These are phyloP conservation scores for Drosophila mercatorum DNA, from an alignment of 2,888 invertebrate species.

Conservation along the genomic window DNA sequence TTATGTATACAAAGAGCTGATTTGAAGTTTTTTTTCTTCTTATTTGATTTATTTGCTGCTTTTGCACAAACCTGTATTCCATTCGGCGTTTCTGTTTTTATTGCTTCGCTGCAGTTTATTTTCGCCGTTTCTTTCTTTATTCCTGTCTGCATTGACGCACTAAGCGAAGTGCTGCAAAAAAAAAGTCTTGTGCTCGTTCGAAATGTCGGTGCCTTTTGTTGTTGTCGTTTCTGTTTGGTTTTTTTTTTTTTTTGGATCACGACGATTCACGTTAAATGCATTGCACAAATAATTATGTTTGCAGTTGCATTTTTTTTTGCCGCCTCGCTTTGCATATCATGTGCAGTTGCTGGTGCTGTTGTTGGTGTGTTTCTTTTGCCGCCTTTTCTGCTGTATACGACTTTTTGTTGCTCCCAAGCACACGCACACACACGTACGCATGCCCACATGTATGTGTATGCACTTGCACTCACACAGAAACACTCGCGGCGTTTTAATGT, in stretches of 20 bases:
- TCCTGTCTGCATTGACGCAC: constrained; percentile 54
- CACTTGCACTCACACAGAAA: constrained; percentile 31
- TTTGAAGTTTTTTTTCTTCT: constrained; percentile 28
- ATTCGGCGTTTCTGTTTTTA: constrained; percentile 43
- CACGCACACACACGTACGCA: constrained; percentile 27
- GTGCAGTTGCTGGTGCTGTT: constrained; percentile 33
- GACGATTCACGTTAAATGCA: constrained; percentile 63
- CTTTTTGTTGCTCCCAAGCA: constrained; percentile 58
- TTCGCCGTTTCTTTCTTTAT: constrained; percentile 53
- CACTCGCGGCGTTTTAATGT: constrained; percentile 47
- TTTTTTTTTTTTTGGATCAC: constrained; percentile 55
- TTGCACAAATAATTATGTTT: constrained; percentile 75
- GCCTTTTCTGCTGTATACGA: constrained; percentile 73
- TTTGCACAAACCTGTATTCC: constrained; percentile 73
- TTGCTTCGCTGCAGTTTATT: constrained; percentile 50
- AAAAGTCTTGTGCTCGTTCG: constrained; percentile 45
- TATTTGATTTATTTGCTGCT: constrained; percentile 45
- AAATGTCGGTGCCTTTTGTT: constrained; percentile 20
- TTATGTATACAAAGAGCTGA: constrained; percentile 45
- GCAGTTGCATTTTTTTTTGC: constrained; percentile 68
- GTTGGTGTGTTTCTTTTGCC: constrained; percentile 61
- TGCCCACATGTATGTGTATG: constrained; percentile 1
- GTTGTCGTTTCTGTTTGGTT: not conserved
- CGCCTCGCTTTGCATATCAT: constrained; percentile 52
- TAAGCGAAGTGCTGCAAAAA: constrained; percentile 52